Base-by-base conservation (phyloP, 2,113 vertebrate genomes). In the Bos indicus region DNA sequence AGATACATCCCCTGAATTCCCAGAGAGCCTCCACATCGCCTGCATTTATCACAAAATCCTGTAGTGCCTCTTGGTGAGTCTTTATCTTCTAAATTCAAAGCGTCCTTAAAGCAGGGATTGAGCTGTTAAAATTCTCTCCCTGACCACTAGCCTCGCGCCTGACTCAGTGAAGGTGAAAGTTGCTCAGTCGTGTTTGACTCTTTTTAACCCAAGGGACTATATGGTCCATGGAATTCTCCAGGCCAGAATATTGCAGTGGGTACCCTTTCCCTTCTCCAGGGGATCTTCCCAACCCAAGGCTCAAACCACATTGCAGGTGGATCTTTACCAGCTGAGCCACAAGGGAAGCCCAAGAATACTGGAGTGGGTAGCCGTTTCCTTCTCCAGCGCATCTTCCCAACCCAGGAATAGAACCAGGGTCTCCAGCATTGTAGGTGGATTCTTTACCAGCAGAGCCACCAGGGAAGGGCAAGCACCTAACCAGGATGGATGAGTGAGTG, bases 91-190 rank as follows among this genome's bases (percentile, higher is more conserved):
- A 77, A 77, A 77, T 43, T 43, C 71, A 77, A 77, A 43, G 5
- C 36, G 12, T 77, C 36, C 28, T 7, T 77, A 77, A 43, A 77
- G 71, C 21, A 40, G 36, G 23, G 21, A 77, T 43, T 77, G 71
- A 77, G 71, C 6, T 43, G 71, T 77, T 77, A 77, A 43, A 43
- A 77, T 74, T 25, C 36, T 74, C 36, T 7, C 21, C 21, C 36
- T 11, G 0, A 25, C 36, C 36, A 26, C 71, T 43, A 43, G 36
- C 71, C 36, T 71, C 0, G 0, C 0, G 1, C 36, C n/a, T 74
- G 67, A 25, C 0, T 0, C 21, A 77, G 67, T 71, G n/a, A 40
- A 71, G 36, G 10, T 21, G 17, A 36, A 71, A 23, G 2, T 71
- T 19, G 1, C 0, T 74, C n/a, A 13, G n/a, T 74, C n/a, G 0